Evolutionary conservation across 2,888 invertebrate species (phyloP), one percentile per base, ranked within the genome.

Genomic region (Drosophila infuscata): DNA sequence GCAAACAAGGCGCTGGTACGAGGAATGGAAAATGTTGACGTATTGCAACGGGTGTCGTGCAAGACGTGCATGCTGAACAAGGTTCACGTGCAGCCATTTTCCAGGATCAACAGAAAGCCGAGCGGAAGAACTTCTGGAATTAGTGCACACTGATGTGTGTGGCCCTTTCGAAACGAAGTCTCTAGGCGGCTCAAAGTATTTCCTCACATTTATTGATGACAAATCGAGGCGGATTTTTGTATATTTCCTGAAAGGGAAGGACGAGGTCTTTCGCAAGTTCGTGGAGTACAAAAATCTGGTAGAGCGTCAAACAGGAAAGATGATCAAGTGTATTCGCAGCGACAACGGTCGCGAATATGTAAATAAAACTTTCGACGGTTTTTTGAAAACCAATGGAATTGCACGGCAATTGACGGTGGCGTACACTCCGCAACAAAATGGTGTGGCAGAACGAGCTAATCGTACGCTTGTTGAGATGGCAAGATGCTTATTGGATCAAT

Each of bases 171-270:
- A 25, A 25, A 25, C 20, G 20, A 25, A 25, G 20, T 25, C 20
- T 25, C 20, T 25, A 1, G 20, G 20, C 20, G 20, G 20, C 20
- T 25, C 20, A 9, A 9, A 41, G 35, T 41, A 9, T 12, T 41
- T 41, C n/a, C 41, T 41, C n/a, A 41, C 41, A n/a, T 41, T 41
- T n/a, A n/a, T 41, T 41, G 41, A 41, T 41, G n/a, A 41, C 41
- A 41, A 41, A 11, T 41, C 41, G n/a, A 41, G 41, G 41, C 41
- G 9, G n/a, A 41, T n/a, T 41, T 41, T 41, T n/a, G n/a, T 41
- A 3, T 41, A 41, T 35, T 35, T n/a, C n/a, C n/a, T 3, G 20
- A n/a, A n/a, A n/a, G n/a, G 41, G 2, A 41, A 41, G 4, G 41
- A n/a, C 20, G 20, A 9, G 41, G n/a, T n/a, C n/a, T n/a, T 41